Conservation (phyloP, 2,797 vertebrate genomes). For the Garrulus glandarius region DNA sequence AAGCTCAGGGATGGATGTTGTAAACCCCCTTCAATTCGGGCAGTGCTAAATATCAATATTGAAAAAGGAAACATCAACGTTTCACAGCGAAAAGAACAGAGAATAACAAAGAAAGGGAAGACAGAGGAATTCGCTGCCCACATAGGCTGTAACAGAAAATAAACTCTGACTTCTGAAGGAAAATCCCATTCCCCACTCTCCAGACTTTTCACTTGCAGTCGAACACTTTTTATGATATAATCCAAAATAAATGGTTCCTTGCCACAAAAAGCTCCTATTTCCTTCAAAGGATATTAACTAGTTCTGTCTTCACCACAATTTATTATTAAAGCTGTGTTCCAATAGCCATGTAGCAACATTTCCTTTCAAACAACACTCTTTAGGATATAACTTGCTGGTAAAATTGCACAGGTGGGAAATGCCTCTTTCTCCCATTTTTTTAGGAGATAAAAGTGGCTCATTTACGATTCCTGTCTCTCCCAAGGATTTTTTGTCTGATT, state of each 20-base stretch:
- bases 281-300: constrained; percentile 52
- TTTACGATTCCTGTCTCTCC: neutral
- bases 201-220: neutral
- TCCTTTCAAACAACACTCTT: neutral
- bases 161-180: constrained; percentile 5
- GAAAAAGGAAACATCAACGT: neutral
- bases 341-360: neutral
- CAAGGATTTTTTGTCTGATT: neutral
- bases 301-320: constrained; percentile 40
- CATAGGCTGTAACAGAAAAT: neutral
- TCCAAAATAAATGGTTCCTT: constrained; percentile 55
- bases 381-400: neutral
- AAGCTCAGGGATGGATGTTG: neutral
- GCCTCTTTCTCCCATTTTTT: neutral
- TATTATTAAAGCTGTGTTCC: constrained; percentile 41
- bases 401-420: neutral
- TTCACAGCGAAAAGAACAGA: neutral
- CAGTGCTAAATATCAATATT: neutral
- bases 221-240: neutral
- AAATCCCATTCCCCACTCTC: constrained; percentile 16
- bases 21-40: neutral
- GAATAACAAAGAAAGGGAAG: constrained; percentile 1
- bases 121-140: constrained; percentile 24
- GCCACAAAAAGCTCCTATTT: constrained; percentile 51
- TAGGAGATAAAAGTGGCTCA: neutral